phyloP scores from a whole-genome alignment of 2,113 vertebrate genomes.

The Paramisgurnus dabryanus region DNA sequence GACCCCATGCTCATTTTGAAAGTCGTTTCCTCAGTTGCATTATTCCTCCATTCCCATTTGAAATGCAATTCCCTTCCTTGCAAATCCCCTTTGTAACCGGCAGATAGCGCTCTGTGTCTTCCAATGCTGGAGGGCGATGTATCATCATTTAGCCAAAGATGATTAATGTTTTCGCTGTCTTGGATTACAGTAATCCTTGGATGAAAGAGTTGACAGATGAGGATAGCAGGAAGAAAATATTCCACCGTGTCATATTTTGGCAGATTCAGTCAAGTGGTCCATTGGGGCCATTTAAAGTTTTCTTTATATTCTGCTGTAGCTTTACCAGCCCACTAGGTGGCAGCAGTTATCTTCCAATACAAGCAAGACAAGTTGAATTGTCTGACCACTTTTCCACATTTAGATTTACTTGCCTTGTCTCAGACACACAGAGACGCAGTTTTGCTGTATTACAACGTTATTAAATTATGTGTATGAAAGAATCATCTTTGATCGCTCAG shows the following conservation, averaged over 20 bases:
- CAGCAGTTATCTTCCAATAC: slow-evolving; percentile 43
- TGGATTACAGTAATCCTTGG: slow-evolving; percentile 34
- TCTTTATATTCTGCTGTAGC: neutral
- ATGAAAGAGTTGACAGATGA: slow-evolving; percentile 31
- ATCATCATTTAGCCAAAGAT: slow-evolving; percentile 20
- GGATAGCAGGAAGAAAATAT: slow-evolving; percentile 3
- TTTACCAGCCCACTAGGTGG: slow-evolving; percentile 64
- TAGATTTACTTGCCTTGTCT: neutral
- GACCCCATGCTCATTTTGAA: neutral
- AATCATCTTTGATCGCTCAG: neutral
- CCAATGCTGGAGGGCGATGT: slow-evolving; percentile 12
- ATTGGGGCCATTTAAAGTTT: neutral
- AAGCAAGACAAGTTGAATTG: too few species aligned
- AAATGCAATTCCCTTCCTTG: neutral
- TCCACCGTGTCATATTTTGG: slow-evolving; percentile 16
- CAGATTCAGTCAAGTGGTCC: neutral
- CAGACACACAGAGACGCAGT: neutral
- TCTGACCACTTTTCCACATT: neutral
- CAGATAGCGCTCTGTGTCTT: slow-evolving; percentile 31
- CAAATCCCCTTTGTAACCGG: neutral
- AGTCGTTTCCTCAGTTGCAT: neutral
- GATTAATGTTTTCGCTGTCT: slow-evolving; percentile 31
- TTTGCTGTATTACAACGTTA: neutral
- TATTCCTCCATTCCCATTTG: neutral
- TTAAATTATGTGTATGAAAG: neutral